Percentiles rank a stretch among this genome's conserved stretches.
These are phyloP conservation scores for Belgica antarctica DNA, from an alignment of 2,888 invertebrate species.

Conservation along the genomic window DNA sequence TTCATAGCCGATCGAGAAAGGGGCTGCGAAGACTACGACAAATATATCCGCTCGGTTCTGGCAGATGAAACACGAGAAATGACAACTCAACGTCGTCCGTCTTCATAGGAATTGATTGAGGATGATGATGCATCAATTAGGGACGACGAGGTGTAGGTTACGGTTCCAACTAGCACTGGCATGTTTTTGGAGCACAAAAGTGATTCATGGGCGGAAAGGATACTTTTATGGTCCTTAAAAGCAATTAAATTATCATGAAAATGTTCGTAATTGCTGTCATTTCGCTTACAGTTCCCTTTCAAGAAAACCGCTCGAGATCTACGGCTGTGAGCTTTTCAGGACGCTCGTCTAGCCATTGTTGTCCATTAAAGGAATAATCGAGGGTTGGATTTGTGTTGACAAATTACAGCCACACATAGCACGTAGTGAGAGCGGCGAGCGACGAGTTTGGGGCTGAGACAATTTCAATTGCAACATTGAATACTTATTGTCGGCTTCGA, in stretches of 20 bases:
- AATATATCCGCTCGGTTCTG: neutral
- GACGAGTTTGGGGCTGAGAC: neutral
- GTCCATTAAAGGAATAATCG: neutral
- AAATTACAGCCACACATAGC: neutral
- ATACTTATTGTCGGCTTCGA: conserved; percentile 10
- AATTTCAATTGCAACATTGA: conserved; percentile 24
- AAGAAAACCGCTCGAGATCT: too few relatives aligned
- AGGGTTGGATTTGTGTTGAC: conserved; percentile 13
- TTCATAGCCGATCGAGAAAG: neutral
- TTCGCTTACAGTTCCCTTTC: neutral
- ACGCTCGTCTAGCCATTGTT: neutral
- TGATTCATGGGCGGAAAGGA: neutral
- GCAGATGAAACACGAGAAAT: conserved; percentile 16
- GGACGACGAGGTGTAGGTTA: neutral
- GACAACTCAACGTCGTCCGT: neutral
- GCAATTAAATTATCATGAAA: neutral
- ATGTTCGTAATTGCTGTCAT: neutral
- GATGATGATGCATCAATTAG: conserved; percentile 30
- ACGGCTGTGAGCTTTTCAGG: too few relatives aligned
- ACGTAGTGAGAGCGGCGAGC: neutral
- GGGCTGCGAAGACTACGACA: neutral
- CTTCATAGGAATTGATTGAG: conserved; percentile 23
- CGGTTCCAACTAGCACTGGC: neutral
- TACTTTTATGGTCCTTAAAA: conserved; percentile 3
- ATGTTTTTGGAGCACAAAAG: neutral